Base-by-base conservation (phyloP, 2,888 invertebrate genomes). In the Cabera pusaria region DNA sequence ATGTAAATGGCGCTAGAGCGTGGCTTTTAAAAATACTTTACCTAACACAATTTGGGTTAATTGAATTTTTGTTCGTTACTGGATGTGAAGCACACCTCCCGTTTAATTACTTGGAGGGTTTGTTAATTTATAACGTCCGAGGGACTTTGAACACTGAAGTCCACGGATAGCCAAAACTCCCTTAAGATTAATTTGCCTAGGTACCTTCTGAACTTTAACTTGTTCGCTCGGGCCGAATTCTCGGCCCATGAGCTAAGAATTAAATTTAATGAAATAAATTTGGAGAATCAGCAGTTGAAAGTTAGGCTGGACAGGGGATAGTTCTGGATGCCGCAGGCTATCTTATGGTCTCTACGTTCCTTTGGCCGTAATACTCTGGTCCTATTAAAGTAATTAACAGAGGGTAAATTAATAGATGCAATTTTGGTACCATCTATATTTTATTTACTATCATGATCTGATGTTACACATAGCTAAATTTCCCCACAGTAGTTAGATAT, bases 241-340 rank as follows among this genome's bases (percentile, higher is more conserved):
- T 78, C 79, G 77, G 77, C 74, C 85, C 83, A 65, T 64, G 68
- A 82, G 82, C 82, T 82, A 74, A 79, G 73, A 82, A 82, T 85
- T 86, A 80, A 83, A 85, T 85, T 86, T 81, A 86, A 84, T 84
- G 79, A 84, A 86, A 85, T 82, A 83, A 83, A 84, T 84, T 84
- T 72, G 62, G 67, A 57, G 72, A 78, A 76, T 76, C 75, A 73
- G 72, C 69, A 70, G 72, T 65, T 58, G 63, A 67, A 76, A 82
- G 70, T 79, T 74, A 64, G 50, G 24, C 27, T 40, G 46, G 50
- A 49, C 45, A 34, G 33, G 27, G 29, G 44, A 39, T 45, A 41
- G 45, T 50, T 52, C 28, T 28, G 32, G 39, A 44, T 27, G 40
- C 43, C 44, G 29, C 16, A 25, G 45, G 36, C 36, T 34, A 22